Base-by-base conservation (phyloP, 2,113 vertebrate species). In the Ciconia boyciana region DNA sequence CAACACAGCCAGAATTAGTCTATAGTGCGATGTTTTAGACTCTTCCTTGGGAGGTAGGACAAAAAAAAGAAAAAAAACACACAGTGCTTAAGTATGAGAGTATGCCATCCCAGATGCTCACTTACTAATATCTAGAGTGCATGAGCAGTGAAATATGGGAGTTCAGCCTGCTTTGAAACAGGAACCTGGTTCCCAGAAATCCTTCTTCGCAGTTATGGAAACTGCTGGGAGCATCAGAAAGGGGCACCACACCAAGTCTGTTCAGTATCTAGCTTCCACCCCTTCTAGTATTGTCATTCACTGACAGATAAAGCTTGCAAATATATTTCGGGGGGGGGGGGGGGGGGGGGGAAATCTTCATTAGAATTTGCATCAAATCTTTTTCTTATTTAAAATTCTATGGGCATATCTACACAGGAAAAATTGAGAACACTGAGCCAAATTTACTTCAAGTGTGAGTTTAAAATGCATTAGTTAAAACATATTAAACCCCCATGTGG, bases 391-490 rank as follows among this genome's bases (percentile, higher is more conserved):
- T 85, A 80, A 93, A 94, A 93, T 87, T 95, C 83, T 55, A 12
- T 22, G 18, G 62, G 18, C 34, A 16, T 39, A 64, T 60, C 75
- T 86, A 68, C 2, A 0, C 26, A 51, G 66, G 43, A 32, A 66
- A 72, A 93, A 84, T 43, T 54, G 36, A 46, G 22, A 92, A 80
- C 46, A 31, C 36, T 46, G 13, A 70, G 48, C 64, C 62, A 91
- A 94, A 95, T 1, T 91, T 51, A 94, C 92, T 94, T 72, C 66
- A 87, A 92, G 13, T 55, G 22, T 66, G 49, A 96, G 84, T 70
- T 94, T 69, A 83, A 95, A 96, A 95, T 64, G 48, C 15, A 32
- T 93, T 96, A 95, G 58, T 96, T 96, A 95, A 97, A 95, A 92
- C 55, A 65, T 31, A 85, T 48, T 77, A 93, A 97, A 96, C 11